phyloP scores from a whole-genome alignment of 2,113 vertebrate genomes.

The Peucedramus taeniatus region DNA sequence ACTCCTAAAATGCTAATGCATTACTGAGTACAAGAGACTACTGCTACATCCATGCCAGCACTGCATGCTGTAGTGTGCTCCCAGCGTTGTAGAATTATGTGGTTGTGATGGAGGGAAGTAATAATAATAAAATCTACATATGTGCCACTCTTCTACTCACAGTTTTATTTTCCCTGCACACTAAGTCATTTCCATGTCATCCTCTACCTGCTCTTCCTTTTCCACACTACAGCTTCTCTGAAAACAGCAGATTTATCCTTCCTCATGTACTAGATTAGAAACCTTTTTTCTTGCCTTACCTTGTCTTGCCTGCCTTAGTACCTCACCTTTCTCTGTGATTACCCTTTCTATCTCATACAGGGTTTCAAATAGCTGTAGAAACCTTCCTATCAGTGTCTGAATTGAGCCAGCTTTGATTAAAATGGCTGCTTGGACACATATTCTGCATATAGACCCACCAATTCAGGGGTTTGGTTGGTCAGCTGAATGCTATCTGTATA shows the following conservation, averaged over 20 bases:
- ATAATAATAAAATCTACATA: background rate
- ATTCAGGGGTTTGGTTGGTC: background rate
- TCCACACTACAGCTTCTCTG: background rate
- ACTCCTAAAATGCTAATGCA: background rate
- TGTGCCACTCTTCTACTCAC: background rate
- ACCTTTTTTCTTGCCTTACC: background rate
- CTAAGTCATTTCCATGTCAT: background rate
- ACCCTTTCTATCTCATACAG: background rate
- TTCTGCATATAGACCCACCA: background rate
- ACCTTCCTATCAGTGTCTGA: background rate
- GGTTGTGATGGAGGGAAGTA: background rate
- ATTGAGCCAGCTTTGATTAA: background rate
- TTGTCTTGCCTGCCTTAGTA: background rate
- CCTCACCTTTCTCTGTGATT: background rate
- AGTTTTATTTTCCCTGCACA: background rate
- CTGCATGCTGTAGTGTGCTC: background rate
- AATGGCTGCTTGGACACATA: background rate
- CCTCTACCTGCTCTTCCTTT: background rate
- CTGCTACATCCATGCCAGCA: background rate
- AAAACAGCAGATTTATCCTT: background rate
- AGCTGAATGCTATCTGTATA: background rate
- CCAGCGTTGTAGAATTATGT: background rate
- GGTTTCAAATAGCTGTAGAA: background rate
- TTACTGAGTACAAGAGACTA: background rate
- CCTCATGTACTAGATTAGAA: background rate